phyloP scores from a whole-genome alignment of 2,797 vertebrate genomes.

The Chaetophractus vellerosus region DNA sequence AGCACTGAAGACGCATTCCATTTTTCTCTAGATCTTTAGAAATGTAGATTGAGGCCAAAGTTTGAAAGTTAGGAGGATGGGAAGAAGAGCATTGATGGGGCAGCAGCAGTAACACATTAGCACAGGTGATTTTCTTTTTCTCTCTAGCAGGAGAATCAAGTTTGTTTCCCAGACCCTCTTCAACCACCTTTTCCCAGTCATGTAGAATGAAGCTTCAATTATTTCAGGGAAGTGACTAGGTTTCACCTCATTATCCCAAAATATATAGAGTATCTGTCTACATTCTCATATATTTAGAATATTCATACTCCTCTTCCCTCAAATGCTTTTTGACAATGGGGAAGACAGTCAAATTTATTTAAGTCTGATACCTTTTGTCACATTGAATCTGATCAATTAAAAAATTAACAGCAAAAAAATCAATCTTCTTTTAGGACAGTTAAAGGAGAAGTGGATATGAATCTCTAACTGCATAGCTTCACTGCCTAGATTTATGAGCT shows the following conservation, averaged over 20 bases:
- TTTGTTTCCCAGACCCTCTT: neutral
- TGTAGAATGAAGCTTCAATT: neutral
- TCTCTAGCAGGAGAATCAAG: neutral
- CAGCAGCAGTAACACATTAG: neutral
- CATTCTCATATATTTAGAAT: neutral
- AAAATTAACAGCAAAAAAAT: neutral
- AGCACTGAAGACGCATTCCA: neutral
- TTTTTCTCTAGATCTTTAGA: no score
- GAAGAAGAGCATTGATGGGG: neutral
- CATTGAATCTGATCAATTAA: neutral
- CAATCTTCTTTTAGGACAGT: conserved; percentile 10
- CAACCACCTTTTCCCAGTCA: neutral
- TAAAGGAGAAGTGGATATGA: conserved; percentile 1
- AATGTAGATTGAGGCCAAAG: neutral
- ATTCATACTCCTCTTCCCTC: neutral
- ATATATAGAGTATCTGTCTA: neutral
- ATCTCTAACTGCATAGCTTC: neutral
- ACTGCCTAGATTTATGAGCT: neutral
- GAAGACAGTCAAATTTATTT: neutral
- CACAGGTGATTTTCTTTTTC: neutral
- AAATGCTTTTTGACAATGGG: neutral
- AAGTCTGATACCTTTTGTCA: neutral
- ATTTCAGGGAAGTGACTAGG: neutral
- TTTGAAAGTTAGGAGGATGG: neutral
- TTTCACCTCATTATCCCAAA: neutral